Percentiles rank a stretch among this genome's conserved stretches.
Evolutionary conservation across 2,113 vertebrate genomes (phyloP).

Genomic region (Myotis lucifugus): DNA sequence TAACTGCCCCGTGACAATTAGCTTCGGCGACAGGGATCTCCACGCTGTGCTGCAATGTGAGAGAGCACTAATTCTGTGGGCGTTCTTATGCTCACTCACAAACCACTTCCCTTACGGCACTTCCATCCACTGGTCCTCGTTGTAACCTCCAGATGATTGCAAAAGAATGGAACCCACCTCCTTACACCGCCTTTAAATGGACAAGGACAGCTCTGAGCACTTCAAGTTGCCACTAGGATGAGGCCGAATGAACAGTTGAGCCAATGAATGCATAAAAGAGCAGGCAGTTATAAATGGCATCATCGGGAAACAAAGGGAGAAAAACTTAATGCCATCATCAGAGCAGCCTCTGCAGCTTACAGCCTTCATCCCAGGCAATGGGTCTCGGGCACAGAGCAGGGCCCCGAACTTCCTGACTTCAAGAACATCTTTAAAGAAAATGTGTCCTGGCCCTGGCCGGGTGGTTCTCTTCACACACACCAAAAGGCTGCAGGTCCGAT

Average conservation of each 20-base stretch:
- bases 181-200: not conserved
- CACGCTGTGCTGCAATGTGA: not conserved
- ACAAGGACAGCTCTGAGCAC: not conserved
- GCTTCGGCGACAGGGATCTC: not conserved
- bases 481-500: not conserved
- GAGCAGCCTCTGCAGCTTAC: not conserved
- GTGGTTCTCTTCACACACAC: not conserved
- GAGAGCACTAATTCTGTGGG: constrained; percentile 6
- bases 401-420: not conserved
- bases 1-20: not conserved
- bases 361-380: not conserved
- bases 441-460: not conserved
- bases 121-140: not conserved
- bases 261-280: too few relatives aligned
- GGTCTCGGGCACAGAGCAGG: not conserved
- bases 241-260: not conserved
- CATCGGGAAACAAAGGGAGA: not conserved
- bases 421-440: not conserved
- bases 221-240: not conserved
- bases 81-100: not conserved
- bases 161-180: not conserved
- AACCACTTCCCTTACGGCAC: not conserved
- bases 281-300: not conserved
- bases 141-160: not conserved
- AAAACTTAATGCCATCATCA: not conserved